Base-by-base conservation (phyloP, 2,113 vertebrate species). In the Chamaetylas fuelleborni region DNA sequence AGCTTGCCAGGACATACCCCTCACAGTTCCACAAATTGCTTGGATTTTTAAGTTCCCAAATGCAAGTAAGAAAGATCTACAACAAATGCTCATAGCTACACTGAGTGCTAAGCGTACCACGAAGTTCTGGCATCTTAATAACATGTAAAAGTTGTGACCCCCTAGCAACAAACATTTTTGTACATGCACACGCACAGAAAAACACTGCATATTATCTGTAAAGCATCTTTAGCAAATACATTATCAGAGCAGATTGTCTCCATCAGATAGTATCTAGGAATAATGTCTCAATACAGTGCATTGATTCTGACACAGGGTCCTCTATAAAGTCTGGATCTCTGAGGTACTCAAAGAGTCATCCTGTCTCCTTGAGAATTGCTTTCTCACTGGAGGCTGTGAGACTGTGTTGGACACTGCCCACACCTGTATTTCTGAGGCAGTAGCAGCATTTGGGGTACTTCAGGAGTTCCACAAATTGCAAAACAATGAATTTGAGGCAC, bases 31-130 rank as follows among this genome's bases (percentile, higher is more conserved):
- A 81, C n/a, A 76, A 86, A 93, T 33, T 80, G 93, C 42, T 57
- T 91, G 65, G 70, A 73, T 94, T 73, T 89, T 70, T 76, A 81
- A 81, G 62, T 92, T 82, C 28, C 67, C 66, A 91, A 92, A 85
- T 76, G 13, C 40, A 50, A 89, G 58, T 24, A 38, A 88, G 90
- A 74, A 74, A 86, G 17, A 79, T 20, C 28, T 83, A 48, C 91
- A 95, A 50, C 13, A 43, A 70, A 42, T 2, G 6, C 34, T 88
- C 58, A 38, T 0, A 7, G 54, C 62, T 69, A 33, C 60, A 58
- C 9, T 40, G 73, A 50, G 33, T 17, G 19, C 33, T 81, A 31
- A 14, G 29, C 17, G 19, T 15, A 34, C 29, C 36, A 14, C 36
- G 77, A 87, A 92, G 53, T 90, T 96, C 56, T 48, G 56, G 38